Base-by-base conservation (phyloP, 2,797 vertebrate species). In the Parauchenoglanis ngamensis region DNA sequence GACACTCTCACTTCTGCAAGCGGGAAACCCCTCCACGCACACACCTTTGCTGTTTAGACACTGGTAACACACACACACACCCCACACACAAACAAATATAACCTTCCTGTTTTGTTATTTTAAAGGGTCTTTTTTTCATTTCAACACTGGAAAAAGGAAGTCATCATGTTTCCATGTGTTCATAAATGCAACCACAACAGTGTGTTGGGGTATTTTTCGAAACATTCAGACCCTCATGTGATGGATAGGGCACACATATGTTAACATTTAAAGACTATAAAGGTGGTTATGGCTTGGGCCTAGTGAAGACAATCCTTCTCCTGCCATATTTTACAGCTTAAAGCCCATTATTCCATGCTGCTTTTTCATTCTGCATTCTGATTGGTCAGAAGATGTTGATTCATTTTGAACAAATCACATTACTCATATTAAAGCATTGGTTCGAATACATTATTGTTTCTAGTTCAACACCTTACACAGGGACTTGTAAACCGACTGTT, bases 1-100 rank as follows among this genome's bases (percentile, higher is more conserved):
- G 49, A 70, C 31, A 79, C 82, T 84, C 81, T 87, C 88, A 85
- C 65, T 86, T 86, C 85, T 86, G 73, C 85, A 86, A 67, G 13
- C 7, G 80, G 85, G 85, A 84, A 80, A 89, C 65, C 57, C 85
- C 81, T 68, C 10, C 61, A 68, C 67, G 63, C 54, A 86, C 54
- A 86, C 80, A 78, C 87, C 83, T 52, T 81, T 85, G 76, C 19
- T 61, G 40, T 79, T 63, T 63, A 4, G n/a, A 25, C 35, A 57
- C 81, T 83, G 56, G 67, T 80, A 78, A 88, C 77, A 82, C 78
- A 83, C 56, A 85, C 67, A 80, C 35, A 35, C 17, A 28, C n/a
- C 80, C 28, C 61, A 10, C 40, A 46, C 44, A 65, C 40, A 65
- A 46, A 63, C 13, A 65, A 8, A 49, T 11, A 49, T 28, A 44